These are phyloP conservation scores for Apogon talboti DNA, from an alignment of 2,797 vertebrate species.

Conservation along the genomic window DNA sequence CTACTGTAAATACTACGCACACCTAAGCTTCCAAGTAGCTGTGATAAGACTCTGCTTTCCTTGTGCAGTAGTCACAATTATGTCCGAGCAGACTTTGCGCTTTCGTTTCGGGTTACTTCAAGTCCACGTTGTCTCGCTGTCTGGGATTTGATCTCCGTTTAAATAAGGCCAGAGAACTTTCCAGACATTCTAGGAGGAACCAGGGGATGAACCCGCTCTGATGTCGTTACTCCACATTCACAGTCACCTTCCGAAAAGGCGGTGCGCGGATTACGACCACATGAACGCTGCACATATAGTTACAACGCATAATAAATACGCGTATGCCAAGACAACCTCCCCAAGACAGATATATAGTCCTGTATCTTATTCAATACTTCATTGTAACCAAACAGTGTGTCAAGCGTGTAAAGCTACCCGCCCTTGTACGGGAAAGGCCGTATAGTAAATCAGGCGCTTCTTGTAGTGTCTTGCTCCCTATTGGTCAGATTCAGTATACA, in stretches of 20 bases:
- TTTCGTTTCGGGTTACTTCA: not conserved
- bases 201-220: slow-evolving; percentile 10
- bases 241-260: slow-evolving; percentile 12
- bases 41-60: not conserved
- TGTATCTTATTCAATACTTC: rapidly evolving
- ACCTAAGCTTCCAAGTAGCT: not conserved
- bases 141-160: slow-evolving; percentile 39
- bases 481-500: slow-evolving; percentile 58
- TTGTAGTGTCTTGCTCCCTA: slow-evolving; percentile 36
- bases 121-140: slow-evolving; percentile 54
- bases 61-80: slow-evolving; percentile 6
- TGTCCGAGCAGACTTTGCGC: not conserved
- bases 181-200: slow-evolving; percentile 72
- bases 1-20: not conserved
- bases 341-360: rapidly evolving
- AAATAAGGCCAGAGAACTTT: slow-evolving; percentile 83
- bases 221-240: rapidly evolving
- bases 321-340: rapidly evolving
- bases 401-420: not conserved
- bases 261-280: slow-evolving; percentile 21
- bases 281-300: too few species aligned
- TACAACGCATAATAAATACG: not conserved
- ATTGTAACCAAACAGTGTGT: rapidly evolving
- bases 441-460: not conserved
- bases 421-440: rapidly evolving